Percentiles rank a stretch among this genome's conserved stretches.
These are phyloP conservation scores for Xylophagus ater DNA, from an alignment of 2,888 invertebrate genomes.

Conservation along the genomic window DNA sequence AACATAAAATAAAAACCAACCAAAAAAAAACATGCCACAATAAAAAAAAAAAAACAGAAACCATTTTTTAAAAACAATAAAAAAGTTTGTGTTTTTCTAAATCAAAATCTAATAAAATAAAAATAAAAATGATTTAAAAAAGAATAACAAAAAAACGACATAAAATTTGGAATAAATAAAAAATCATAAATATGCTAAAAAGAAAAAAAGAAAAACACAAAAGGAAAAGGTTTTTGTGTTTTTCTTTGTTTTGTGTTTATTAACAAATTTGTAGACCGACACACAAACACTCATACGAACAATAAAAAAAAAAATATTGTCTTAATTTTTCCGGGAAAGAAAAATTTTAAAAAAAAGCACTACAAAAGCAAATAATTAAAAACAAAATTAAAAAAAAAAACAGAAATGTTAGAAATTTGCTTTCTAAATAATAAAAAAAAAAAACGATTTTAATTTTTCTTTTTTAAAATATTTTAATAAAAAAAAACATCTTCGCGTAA, in stretches of 20 bases:
- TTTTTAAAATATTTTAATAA: not conserved
- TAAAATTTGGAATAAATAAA: too few relatives aligned
- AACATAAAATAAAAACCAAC: too few relatives aligned
- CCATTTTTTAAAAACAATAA: not conserved
- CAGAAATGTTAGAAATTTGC: not conserved
- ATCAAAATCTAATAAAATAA: slow-evolving; percentile 3
- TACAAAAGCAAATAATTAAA: not conserved
- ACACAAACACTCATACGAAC: too few relatives aligned
- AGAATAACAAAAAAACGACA: not conserved
- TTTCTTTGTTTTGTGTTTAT: too few relatives aligned
- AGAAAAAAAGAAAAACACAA: too few relatives aligned
- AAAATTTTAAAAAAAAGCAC: too few relatives aligned
- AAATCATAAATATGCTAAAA: too few relatives aligned
- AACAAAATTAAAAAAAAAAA: not conserved
- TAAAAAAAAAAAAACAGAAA: not conserved
- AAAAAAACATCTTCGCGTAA: not conserved
- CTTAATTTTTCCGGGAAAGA: too few relatives aligned
- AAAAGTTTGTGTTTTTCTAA: not conserved
- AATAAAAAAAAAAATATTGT: too few relatives aligned
- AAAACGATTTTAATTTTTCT: not conserved
- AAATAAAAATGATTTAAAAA: not conserved
- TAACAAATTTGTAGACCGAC: too few relatives aligned
- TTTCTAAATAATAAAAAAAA: not conserved
- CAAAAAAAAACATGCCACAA: too few relatives aligned
- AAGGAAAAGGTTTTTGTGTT: too few relatives aligned